Percentiles rank a stretch among this genome's conserved stretches.
Conservation (phyloP, 2,113 vertebrate genomes). For the Eulemur macaco region DNA sequence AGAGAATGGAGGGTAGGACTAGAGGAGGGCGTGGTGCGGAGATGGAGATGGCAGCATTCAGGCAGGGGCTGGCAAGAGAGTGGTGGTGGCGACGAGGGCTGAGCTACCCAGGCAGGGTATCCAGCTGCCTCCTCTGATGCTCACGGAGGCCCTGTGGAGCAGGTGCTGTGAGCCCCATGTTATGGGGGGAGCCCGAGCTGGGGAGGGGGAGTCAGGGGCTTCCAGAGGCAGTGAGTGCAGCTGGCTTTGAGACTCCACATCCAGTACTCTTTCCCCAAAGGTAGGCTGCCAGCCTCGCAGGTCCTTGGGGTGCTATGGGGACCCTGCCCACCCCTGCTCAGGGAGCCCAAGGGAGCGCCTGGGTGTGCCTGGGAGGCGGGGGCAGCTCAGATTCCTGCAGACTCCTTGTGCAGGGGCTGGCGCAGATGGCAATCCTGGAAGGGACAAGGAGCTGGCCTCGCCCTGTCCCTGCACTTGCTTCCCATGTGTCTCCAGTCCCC, state of each 20-base stretch:
- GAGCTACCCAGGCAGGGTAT: neutral
- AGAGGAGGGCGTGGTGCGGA: neutral
- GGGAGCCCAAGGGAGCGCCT: neutral
- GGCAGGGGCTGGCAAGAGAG: neutral
- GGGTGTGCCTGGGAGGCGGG: neutral
- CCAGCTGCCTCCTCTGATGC: too few species aligned
- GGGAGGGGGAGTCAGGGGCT: neutral
- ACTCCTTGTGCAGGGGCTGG: neutral
- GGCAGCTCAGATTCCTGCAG: neutral
- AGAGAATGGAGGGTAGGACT: neutral
- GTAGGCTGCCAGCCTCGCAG: neutral
- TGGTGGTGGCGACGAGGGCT: fast-evolving
- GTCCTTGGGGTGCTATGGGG: neutral
- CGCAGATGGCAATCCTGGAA: neutral
- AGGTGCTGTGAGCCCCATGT: neutral
- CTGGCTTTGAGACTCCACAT: neutral
- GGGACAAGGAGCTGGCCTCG: neutral
- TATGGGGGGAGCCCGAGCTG: neutral
- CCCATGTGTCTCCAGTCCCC: neutral
- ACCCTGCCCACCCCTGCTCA: neutral
- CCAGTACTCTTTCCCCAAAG: neutral
- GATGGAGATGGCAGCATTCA: neutral
- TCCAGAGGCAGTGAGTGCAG: neutral
- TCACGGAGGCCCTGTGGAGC: neutral
- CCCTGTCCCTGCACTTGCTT: neutral